These are phyloP conservation scores for Setipinna tenuifilis DNA, from an alignment of 2,797 vertebrate species.

Conservation along the genomic window DNA sequence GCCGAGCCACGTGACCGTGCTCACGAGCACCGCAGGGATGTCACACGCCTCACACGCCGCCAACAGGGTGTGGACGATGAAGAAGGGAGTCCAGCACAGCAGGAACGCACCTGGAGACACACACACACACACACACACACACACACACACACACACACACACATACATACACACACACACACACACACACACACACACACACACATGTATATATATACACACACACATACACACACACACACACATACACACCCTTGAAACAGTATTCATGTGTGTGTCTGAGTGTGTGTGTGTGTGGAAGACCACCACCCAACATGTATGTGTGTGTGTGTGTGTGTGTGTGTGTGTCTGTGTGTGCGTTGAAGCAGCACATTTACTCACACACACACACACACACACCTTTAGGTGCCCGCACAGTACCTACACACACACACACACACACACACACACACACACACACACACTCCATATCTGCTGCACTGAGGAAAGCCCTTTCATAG, in stretches of 20 bases:
- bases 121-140: conserved; percentile 32
- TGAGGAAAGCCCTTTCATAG: no score
- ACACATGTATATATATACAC: no score
- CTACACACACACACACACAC: conserved; percentile 26
- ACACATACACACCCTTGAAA: neutral
- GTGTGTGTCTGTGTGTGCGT: no score
- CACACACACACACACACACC: conserved; percentile 22
- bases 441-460: neutral
- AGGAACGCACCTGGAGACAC: conserved; percentile 85
- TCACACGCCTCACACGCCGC: conserved; percentile 84
- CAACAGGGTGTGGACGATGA: conserved; percentile 88
- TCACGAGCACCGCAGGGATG: conserved; percentile 81
- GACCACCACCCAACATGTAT: no score
- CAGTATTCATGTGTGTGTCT: no score
- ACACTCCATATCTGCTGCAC: no score
- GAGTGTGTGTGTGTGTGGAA: no score
- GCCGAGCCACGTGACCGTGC: conserved; percentile 94
- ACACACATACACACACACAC: no score
- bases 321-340: no score
- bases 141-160: conserved; percentile 2
- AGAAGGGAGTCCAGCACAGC: conserved; percentile 97
- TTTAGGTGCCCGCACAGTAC: no score
- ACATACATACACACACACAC: neutral
- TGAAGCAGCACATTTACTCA: no score
- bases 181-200: no score